These are phyloP conservation scores for Hyposoter dolosus DNA, from an alignment of 2,888 invertebrate genomes.

Conservation along the genomic window DNA sequence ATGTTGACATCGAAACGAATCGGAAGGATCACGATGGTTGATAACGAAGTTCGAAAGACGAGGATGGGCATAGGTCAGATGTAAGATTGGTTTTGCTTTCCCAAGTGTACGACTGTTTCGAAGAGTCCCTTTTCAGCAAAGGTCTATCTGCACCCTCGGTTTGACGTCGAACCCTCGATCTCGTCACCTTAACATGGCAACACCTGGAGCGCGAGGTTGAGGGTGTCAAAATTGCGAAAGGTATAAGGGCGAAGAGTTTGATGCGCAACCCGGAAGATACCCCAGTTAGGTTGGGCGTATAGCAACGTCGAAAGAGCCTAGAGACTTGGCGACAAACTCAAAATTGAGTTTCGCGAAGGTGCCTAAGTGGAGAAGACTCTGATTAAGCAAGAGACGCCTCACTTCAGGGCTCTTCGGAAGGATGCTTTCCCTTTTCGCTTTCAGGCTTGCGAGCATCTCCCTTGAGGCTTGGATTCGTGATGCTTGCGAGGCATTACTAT, in stretches of 20 bases:
- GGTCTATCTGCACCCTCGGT: constrained; percentile 50
- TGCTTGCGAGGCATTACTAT: constrained; percentile 19
- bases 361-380: constrained; percentile 82
- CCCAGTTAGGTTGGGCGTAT: constrained; percentile 68
- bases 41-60: constrained; percentile 81
- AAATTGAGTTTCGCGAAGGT: constrained; percentile 83
- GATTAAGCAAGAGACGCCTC: constrained; percentile 79
- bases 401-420: constrained; percentile 33
- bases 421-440: constrained; percentile 78
- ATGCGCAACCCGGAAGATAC: constrained; percentile 28
- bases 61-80: constrained; percentile 51
- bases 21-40: constrained; percentile 72
- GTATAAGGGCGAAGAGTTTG: constrained; percentile 40
- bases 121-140: constrained; percentile 49
- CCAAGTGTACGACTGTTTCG: constrained; percentile 39
- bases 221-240: constrained; percentile 83
- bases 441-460: constrained; percentile 47
- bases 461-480: constrained; percentile 38
- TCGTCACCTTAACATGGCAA: constrained; percentile 59
- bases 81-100: constrained; percentile 35
- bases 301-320: constrained; percentile 69
- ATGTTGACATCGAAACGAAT: neutral
- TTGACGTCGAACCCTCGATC: constrained; percentile 51
- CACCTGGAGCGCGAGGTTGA: constrained; percentile 72
- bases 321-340: constrained; percentile 73